A percentile compares a stretch with the other conserved stretches of the same genome.
Conservation (phyloP, 2,888 invertebrate species). For the Eumacrocentrus americanus region DNA sequence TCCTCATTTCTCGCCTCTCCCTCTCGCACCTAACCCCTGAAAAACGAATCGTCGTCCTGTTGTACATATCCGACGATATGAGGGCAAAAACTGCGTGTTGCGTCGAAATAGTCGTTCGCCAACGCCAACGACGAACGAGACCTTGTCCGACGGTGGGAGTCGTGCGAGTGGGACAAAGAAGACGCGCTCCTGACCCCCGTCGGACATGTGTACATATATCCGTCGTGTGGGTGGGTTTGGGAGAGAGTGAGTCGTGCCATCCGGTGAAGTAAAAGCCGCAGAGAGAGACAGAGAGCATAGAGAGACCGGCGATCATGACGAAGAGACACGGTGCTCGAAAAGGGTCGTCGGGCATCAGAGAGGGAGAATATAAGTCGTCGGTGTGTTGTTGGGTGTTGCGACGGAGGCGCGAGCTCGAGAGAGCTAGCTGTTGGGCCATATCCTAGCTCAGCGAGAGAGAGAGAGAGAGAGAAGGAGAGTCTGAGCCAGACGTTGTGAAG, state of each 20-base stretch:
- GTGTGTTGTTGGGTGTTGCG: too few species aligned
- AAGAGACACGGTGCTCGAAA: constrained; percentile 3
- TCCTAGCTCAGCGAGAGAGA: background rate
- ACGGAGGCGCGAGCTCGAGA: too few species aligned
- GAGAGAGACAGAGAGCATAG: constrained; percentile 22
- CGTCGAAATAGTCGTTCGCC: background rate
- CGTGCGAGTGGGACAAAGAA: constrained; percentile 6
- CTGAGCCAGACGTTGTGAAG: constrained; percentile 28
- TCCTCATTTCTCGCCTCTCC: too few species aligned
- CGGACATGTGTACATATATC: constrained; percentile 24
- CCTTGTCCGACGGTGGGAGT: background rate
- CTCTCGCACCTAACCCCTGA: too few species aligned
- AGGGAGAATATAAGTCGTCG: too few species aligned
- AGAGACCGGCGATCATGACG: too few species aligned
- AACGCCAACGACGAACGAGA: background rate
- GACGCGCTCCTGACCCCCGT: constrained; percentile 3
- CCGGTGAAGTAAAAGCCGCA: constrained; percentile 15
- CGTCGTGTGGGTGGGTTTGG: constrained; percentile 22
- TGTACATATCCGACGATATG: background rate
- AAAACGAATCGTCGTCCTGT: background rate
- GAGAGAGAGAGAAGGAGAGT: constrained; percentile 22
- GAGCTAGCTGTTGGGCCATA: too few species aligned
- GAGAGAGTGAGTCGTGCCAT: constrained; percentile 21
- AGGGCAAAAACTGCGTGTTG: background rate
- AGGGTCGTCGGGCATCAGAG: constrained; percentile 21